Base-by-base conservation (phyloP, 2,113 vertebrate species). In the Romanogobio albipinnatus region DNA sequence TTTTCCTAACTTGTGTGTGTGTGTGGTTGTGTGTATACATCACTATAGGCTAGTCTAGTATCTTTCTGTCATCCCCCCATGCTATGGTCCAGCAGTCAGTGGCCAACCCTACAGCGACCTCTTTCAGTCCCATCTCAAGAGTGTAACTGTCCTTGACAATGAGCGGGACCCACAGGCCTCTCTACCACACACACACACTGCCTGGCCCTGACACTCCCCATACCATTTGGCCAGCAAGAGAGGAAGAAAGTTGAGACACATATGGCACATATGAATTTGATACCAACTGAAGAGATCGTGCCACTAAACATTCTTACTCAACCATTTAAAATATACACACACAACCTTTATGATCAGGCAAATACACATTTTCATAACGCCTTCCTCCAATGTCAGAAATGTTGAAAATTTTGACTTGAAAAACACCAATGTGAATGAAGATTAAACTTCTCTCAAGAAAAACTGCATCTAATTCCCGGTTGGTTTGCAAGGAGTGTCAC, bases 101-200 rank as follows among this genome's bases (percentile, higher is more conserved):
- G 92, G 92, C 89, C 95, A 96, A 97, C 96, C 96, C 94, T 5
- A 93, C 93, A 93, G 94, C 95, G 96, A 97, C 96, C 95, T 93
- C 94, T 93, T 96, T 96, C 93, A 96, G 92, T 93, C 58, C 94
- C 95, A 95, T 96, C 93, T 96, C 95, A 95, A 96, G 95, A 96
- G 95, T 96, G 93, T 96, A 95, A 96, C 96, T 97, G 96, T 97
- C 96, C 95, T 94, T 95, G 94, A 97, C 96, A 97, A 97, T 96
- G 94, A 95, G 94, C 88, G 89, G 95, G 94, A 94, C 94, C 94
- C 95, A 95, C 66, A 58, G 85, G 33, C 49, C 22, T 73, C 47
- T 71, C 2, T 68, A 68, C 45, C 93, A 91, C 93, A 91, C 92
- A 95, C 96, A 95, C 96, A 84, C 77, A 86, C 70, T 80, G 74